These are phyloP conservation scores for Psophia crepitans DNA, from an alignment of 2,113 vertebrate genomes.

Conservation along the genomic window DNA sequence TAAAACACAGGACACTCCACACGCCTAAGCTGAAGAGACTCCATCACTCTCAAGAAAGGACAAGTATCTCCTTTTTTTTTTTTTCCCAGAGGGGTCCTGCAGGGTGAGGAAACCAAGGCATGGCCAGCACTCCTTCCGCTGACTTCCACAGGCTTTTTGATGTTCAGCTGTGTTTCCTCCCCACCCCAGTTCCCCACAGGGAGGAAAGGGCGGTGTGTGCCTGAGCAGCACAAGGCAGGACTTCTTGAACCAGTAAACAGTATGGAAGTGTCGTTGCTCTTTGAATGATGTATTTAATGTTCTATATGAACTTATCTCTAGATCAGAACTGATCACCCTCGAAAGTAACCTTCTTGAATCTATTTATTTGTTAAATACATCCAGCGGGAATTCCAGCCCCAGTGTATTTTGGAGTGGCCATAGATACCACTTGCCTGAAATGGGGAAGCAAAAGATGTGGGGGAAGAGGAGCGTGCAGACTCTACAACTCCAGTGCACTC, in stretches of 20 bases:
- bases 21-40: neutral
- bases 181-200: neutral
- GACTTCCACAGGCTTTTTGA: neutral
- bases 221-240: neutral
- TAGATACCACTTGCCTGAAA: conserved; percentile 90
- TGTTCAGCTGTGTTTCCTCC: neutral
- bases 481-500: conserved; percentile 88
- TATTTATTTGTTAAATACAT: neutral
- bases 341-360: neutral
- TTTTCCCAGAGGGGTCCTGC: neutral
- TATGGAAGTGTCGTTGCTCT: neutral
- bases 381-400: conserved; percentile 93
- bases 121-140: neutral
- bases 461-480: conserved; percentile 85
- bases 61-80: neutral
- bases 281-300: neutral
- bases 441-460: conserved; percentile 89
- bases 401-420: conserved; percentile 90
- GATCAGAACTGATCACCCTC: neutral
- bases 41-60: neutral
- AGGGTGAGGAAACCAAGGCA: neutral
- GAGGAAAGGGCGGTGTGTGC: neutral
- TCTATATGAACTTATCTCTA: neutral
- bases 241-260: neutral
- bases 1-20: neutral